Percentiles rank a stretch among this genome's conserved stretches.
These are phyloP conservation scores for Pseudomugil gertrudae DNA, from an alignment of 2,797 vertebrate species.

Conservation along the genomic window DNA sequence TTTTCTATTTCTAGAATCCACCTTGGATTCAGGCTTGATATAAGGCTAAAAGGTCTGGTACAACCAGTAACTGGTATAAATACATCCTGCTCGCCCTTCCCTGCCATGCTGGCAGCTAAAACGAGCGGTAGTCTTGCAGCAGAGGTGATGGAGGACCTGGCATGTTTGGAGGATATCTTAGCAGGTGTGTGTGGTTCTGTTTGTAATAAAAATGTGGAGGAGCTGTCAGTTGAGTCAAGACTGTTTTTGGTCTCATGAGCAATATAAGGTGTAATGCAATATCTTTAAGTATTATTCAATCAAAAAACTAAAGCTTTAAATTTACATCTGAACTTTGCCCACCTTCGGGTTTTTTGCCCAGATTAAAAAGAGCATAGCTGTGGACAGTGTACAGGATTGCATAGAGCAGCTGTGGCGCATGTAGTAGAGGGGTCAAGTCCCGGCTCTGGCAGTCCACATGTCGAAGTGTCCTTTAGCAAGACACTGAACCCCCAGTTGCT, in stretches of 20 bases:
- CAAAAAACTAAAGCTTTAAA: background rate
- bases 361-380: too few relatives aligned
- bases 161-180: slow-evolving; percentile 6
- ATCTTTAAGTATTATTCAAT: background rate
- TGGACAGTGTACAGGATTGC: too few relatives aligned
- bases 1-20: slow-evolving; percentile 53
- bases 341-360: too few relatives aligned
- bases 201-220: background rate
- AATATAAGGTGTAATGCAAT: too few relatives aligned
- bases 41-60: slow-evolving; percentile 17
- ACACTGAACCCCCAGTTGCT: too few relatives aligned
- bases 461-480: too few relatives aligned
- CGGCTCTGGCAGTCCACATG: too few relatives aligned
- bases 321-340: background rate
- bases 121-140: slow-evolving; percentile 45
- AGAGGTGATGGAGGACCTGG: slow-evolving; percentile 23
- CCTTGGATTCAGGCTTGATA: slow-evolving; percentile 42
- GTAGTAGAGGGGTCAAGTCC: too few relatives aligned
- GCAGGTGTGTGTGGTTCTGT: slow-evolving; percentile 27
- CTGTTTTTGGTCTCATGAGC: slow-evolving; percentile 7
- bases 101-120: slow-evolving; percentile 48
- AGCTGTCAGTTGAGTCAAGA: background rate
- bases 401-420: too few relatives aligned
- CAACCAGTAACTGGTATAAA: slow-evolving; percentile 32
- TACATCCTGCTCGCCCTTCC: slow-evolving; percentile 45